Base-by-base conservation (phyloP, 2,888 invertebrate genomes). In the Resseliella maxima region DNA sequence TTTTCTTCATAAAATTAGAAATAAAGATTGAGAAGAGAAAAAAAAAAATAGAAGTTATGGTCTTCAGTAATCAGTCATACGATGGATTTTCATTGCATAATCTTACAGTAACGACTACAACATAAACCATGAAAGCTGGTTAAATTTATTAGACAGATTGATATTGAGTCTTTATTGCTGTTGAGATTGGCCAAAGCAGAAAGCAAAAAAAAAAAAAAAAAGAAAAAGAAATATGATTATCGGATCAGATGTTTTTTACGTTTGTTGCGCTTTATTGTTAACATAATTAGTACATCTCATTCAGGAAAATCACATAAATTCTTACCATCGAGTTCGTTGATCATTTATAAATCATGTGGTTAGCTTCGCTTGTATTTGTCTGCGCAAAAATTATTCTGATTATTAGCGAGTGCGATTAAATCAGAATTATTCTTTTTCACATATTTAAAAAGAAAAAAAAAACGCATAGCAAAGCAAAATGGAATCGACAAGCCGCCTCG, bases 101-200 rank as follows among this genome's bases (percentile, higher is more conserved):
- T 6, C 18, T 50, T 18, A 15, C 18, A 18, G 15, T 50, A 12
- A 41, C 46, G 18, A 50, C 1, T 18, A 18, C 18, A 15, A 18
- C 18, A 50, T 2, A 8, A 18, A 50, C 6, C 24, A 24, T 59
- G 59, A 24, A 27, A 59, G 59, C n/a, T 24, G 59, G 59, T 59
- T 59, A 59, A 59, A 59, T 59, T 59, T 59, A 59, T 59, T 24
- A 59, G 59, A 59, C 24, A 59, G 59, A 59, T 59, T 59, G 59
- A 59, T 59, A 59, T 59, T 59, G 15, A 2, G 46, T 18, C 46
- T 18, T 15, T 18, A 18, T 50, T 50, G 46, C 18, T 6, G 46
- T 50, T 50, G 15, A 50, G 8, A 59, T 24, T 18, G 12, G 6
- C 5, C 50, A 18, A 50, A 27, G 59, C 59, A n/a, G n/a, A n/a